Evolutionary conservation across 1,140 invertebrate species (phyloP), one percentile per base, ranked within the genome.

Genomic region (Saccostrea cuccullata): DNA sequence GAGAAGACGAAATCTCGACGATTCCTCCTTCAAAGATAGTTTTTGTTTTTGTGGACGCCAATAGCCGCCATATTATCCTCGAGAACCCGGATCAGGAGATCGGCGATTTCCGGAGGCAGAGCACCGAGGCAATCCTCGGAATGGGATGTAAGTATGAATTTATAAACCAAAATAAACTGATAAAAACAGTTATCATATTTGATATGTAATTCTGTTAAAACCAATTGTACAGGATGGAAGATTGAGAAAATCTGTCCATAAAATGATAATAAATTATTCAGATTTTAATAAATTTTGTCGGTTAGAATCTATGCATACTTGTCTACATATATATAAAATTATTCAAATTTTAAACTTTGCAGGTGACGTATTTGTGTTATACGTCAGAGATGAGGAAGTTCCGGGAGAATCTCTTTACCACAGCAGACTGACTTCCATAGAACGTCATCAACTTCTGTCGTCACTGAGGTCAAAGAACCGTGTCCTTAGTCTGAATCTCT

Each of bases 331-430:
- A n/a, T n/a, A n/a, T n/a, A n/a, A n/a, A n/a, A n/a, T n/a, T n/a
- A n/a, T n/a, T n/a, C 26, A 12, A 26, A 70, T 12, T 0, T 70
- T 73, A 23, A 47, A 47, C 13, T 30, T 77, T 77, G 23, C 30
- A 77, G 70, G 70, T 77, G 70, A 77, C 30, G 70, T 77, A 36
- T 77, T 77, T 77, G 70, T 77, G 70, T 26, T 77, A 26, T 77
- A 77, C 15, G 70, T 77, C 23, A 77, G 70, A 36, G 70, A 77
- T 77, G 15, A 77, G 26, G 70, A 12, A 15, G 23, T 77, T 12
- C 23, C 11, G 26, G 26, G 26, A 12, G 70, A 36, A 30, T 77
- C 70, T 36, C 26, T 77, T 8, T 77, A 77, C 30, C 70, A 77
- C 30, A 26, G 11, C 15, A 77, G 70, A 77, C 30, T 77, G 30